Conservation (phyloP, 2,113 vertebrate species). For the Nothocercus julius region DNA sequence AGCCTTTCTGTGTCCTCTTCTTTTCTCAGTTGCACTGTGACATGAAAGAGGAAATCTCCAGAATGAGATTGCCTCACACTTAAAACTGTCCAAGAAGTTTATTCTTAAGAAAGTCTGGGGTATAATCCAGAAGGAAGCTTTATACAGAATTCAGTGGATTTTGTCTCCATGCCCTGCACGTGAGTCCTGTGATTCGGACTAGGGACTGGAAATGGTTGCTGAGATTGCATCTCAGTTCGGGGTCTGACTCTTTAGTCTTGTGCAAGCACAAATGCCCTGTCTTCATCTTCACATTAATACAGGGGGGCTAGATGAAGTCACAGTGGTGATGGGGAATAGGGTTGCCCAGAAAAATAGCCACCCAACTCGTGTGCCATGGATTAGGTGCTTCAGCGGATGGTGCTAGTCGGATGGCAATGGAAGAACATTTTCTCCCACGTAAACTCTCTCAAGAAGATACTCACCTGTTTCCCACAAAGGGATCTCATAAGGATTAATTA, state of each 20-base stretch:
- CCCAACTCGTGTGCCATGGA: fast-evolving
- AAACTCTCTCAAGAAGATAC: background rate
- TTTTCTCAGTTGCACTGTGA: background rate
- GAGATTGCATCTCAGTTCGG: background rate
- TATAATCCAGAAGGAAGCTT: background rate
- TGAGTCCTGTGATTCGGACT: background rate
- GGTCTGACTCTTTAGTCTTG: background rate
- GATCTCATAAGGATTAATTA: background rate
- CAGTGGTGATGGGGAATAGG: background rate
- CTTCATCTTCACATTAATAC: background rate
- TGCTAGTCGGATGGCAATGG: fast-evolving
- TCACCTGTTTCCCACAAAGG: background rate
- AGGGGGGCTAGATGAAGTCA: background rate
- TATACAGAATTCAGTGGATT: background rate
- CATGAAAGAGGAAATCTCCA: background rate
- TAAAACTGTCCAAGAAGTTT: background rate
- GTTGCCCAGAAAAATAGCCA: background rate
- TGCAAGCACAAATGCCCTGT: background rate
- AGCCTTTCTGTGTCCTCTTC: background rate
- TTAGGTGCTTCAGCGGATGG: background rate
- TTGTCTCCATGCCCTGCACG: background rate
- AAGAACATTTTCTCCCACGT: background rate
- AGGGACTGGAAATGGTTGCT: background rate
- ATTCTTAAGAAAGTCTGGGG: background rate
- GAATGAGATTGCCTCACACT: background rate